phyloP scores from a whole-genome alignment of 2,797 vertebrate species.

The Etheostoma nigrum region DNA sequence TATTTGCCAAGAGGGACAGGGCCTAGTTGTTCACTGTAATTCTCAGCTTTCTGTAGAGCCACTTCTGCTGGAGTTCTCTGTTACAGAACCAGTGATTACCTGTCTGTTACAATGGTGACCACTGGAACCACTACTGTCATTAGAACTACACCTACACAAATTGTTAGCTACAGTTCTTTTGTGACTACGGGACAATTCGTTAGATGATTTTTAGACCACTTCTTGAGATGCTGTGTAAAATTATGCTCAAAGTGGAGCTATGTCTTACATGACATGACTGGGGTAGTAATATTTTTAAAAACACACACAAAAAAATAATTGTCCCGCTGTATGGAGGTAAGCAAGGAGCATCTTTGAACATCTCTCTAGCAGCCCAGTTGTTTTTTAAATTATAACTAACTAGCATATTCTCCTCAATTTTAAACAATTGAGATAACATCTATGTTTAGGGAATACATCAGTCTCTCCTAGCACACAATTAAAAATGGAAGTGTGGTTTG shows the following conservation, averaged over 20 bases:
- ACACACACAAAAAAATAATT: not conserved
- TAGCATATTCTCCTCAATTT: too few species aligned
- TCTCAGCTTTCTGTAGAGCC: slow-evolving; percentile 5
- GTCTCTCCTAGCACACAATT: too few species aligned
- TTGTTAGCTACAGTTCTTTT: not conserved
- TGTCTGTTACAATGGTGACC: not conserved
- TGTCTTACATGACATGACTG: not conserved
- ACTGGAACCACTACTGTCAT: not conserved
- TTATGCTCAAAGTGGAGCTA: not conserved
- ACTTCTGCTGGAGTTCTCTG: not conserved
- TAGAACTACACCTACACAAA: not conserved
- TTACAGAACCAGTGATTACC: not conserved
- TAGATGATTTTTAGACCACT: not conserved
- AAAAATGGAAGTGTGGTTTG: too few species aligned
- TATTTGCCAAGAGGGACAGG: slow-evolving; percentile 20
- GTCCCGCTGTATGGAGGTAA: too few species aligned
- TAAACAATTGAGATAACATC: too few species aligned
- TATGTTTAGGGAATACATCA: too few species aligned
- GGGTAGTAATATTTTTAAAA: not conserved
- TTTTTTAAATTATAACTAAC: too few species aligned
- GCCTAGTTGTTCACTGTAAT: slow-evolving; percentile 25
- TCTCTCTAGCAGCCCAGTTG: too few species aligned
- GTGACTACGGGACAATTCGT: not conserved
- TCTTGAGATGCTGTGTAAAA: not conserved
- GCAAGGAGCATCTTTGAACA: too few species aligned